phyloP scores from a whole-genome alignment of 2,113 vertebrate genomes.

The Parotia lawesii region DNA sequence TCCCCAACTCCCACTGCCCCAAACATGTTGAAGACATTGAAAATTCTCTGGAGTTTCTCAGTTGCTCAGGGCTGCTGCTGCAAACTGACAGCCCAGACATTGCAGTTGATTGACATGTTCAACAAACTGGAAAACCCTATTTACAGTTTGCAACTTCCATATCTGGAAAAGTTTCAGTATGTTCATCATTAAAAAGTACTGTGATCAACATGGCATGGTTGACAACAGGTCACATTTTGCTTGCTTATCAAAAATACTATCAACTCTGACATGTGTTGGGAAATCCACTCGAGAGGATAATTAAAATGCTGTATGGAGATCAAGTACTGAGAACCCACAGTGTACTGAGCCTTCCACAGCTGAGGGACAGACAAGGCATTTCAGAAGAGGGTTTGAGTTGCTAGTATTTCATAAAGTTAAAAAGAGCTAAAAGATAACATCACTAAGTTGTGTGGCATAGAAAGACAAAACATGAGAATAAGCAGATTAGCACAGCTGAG shows the following conservation, averaged over 20 bases:
- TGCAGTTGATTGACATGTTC: fast-evolving
- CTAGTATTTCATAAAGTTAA: neutral
- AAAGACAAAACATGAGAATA: neutral
- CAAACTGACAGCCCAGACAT: neutral
- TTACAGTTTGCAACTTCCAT: neutral
- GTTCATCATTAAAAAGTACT: neutral
- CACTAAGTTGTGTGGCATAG: neutral
- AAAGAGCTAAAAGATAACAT: neutral
- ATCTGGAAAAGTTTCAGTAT: neutral
- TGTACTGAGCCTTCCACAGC: neutral
- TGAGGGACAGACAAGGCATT: neutral
- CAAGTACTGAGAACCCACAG: neutral
- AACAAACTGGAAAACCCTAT: neutral
- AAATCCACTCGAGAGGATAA: neutral
- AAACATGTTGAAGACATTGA: fast-evolving
- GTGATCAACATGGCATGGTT: neutral
- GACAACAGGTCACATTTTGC: neutral
- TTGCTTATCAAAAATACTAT: neutral
- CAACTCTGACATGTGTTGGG: neutral
- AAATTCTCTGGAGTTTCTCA: neutral
- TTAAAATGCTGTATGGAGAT: neutral
- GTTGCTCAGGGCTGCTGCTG: neutral
- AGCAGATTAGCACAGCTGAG: neutral
- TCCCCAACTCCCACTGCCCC: too few relatives aligned
- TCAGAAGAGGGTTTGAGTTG: neutral